A percentile compares a stretch with the other conserved stretches of the same genome.
These are phyloP conservation scores for Creontiades dilutus DNA, from an alignment of 2,888 invertebrate genomes.

Conservation along the genomic window DNA sequence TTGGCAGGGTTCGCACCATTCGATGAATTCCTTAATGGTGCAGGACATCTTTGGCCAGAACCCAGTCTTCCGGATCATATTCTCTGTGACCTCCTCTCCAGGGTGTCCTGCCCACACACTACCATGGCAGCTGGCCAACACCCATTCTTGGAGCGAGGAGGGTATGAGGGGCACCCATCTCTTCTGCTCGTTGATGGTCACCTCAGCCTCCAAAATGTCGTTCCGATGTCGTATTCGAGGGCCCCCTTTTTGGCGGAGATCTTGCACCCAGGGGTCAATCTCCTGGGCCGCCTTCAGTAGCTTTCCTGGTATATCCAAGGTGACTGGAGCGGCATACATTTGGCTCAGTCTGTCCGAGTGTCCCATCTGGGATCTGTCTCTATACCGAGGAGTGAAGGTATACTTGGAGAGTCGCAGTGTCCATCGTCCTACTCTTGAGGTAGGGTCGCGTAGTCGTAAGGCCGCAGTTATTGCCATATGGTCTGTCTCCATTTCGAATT, in stretches of 20 bases:
- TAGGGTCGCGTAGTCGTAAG: slow-evolving; percentile 78
- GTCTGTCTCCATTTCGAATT: slow-evolving; percentile 78
- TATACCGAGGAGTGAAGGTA: background rate
- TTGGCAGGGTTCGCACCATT: background rate
- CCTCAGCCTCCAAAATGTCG: no score
- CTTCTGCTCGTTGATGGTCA: no score
- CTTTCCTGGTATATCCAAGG: background rate
- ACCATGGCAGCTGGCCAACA: no score
- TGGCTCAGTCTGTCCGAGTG: slow-evolving; percentile 73
- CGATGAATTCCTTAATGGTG: slow-evolving; percentile 17
- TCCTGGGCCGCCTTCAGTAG: background rate
- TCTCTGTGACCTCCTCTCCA: background rate
- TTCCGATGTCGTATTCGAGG: background rate
- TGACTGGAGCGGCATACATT: background rate
- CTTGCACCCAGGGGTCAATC: background rate
- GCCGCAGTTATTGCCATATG: slow-evolving; percentile 78
- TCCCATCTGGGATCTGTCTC: slow-evolving; percentile 35
- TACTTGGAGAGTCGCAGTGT: slow-evolving; percentile 77
- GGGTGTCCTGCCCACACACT: no score
- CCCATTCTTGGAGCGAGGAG: no score
- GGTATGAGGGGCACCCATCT: no score
- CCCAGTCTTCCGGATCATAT: background rate
- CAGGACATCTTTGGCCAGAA: slow-evolving; percentile 33
- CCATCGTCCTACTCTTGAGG: no score
- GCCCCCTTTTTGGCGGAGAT: background rate